Percentiles rank a stretch among this genome's conserved stretches.
phyloP scores from a whole-genome alignment of 2,113 vertebrate genomes.

The Gallinago paraguaiae region DNA sequence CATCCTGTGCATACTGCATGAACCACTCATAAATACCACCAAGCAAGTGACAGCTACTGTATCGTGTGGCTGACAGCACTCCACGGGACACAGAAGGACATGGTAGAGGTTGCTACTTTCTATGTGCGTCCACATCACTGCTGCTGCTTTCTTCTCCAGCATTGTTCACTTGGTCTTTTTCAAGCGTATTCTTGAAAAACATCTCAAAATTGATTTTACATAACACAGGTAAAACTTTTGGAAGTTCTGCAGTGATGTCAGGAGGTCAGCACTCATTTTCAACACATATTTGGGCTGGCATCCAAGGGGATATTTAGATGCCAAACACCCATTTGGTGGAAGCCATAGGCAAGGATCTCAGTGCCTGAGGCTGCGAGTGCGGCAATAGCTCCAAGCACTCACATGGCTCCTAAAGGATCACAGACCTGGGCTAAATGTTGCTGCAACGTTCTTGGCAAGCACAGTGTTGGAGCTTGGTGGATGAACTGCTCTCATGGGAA shows the following conservation, averaged over 20 bases:
- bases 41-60: background rate
- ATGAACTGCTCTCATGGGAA: background rate
- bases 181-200: background rate
- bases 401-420: background rate
- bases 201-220: background rate
- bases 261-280: background rate
- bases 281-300: background rate
- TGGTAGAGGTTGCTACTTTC: background rate
- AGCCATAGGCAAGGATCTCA: background rate
- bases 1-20: background rate
- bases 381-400: accelerated
- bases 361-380: background rate
- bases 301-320: background rate
- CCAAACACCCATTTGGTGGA: background rate
- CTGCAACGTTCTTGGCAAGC: background rate
- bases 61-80: background rate
- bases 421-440: accelerated
- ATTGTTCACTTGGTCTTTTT: accelerated
- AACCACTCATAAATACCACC: conserved; percentile 11
- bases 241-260: background rate
- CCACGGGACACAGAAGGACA: background rate
- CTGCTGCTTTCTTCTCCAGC: background rate
- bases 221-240: background rate
- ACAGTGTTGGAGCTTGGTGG: background rate
- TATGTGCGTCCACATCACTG: background rate